phyloP scores from a whole-genome alignment of 2,888 invertebrate species.

The Leucophenga montana region DNA sequence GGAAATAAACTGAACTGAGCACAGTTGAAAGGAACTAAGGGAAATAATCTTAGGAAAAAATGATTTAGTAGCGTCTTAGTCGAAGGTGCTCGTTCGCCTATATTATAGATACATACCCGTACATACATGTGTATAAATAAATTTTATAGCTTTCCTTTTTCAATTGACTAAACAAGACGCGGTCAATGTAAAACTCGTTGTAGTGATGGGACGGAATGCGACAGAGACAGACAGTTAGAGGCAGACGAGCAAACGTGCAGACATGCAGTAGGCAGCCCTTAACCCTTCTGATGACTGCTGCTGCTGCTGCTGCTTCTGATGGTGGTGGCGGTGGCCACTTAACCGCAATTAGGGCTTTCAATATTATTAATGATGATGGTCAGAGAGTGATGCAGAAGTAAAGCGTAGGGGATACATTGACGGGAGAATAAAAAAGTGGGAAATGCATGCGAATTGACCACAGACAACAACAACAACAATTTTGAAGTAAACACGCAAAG shows the following conservation, averaged over 20 bases:
- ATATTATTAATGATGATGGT: slow-evolving; percentile 67
- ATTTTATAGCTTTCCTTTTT: slow-evolving; percentile 5
- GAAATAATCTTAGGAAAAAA: slow-evolving; percentile 1
- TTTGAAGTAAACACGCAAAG: slow-evolving; percentile 6
- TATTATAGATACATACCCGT: background rate
- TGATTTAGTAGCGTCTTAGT: slow-evolving; percentile 17
- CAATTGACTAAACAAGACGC: background rate
- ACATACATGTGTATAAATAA: too few relatives aligned
- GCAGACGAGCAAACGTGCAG: too few relatives aligned
- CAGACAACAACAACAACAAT: slow-evolving; percentile 35
- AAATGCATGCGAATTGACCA: slow-evolving; percentile 61
- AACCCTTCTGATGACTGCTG: slow-evolving; percentile 20
- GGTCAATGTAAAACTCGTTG: too few relatives aligned
- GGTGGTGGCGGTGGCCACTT: slow-evolving; percentile 55
- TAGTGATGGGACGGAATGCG: too few relatives aligned
- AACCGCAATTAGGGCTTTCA: slow-evolving; percentile 65
- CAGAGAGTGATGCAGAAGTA: slow-evolving; percentile 20
- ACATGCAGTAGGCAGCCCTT: slow-evolving; percentile 24
- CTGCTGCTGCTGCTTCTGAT: slow-evolving; percentile 25
- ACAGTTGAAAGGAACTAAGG: background rate
- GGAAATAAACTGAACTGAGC: too few relatives aligned
- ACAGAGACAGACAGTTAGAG: too few relatives aligned
- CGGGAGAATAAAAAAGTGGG: slow-evolving; percentile 44
- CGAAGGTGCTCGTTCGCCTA: background rate
- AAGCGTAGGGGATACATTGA: background rate